Evolutionary conservation across 1,140 invertebrate species (phyloP).

Genomic region (Heliconius hermathena): DNA sequence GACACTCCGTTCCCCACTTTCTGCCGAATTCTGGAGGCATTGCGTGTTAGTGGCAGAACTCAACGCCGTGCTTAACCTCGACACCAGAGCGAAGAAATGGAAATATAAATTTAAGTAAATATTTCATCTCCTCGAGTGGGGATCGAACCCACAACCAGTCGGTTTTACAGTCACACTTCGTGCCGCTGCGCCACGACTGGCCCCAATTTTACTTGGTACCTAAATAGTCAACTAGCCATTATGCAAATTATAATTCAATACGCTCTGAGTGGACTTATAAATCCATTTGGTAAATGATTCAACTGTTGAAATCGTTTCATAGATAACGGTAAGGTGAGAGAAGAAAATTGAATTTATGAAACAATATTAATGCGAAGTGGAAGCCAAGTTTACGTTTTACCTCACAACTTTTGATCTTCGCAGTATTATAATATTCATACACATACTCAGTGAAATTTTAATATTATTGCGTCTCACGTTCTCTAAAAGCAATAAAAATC

Average conservation of each 20-base stretch:
- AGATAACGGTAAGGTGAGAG: not conserved
- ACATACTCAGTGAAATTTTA: constrained; percentile 66
- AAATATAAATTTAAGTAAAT: no score
- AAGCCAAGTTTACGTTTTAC: constrained; percentile 10
- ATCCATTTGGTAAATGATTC: no score
- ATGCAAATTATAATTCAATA: not conserved
- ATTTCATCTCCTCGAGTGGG: no score
- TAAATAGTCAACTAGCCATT: not conserved
- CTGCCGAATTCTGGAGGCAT: no score
- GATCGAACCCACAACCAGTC: no score
- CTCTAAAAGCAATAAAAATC: constrained; percentile 80
- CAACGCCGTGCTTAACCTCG: no score
- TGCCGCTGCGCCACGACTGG: no score
- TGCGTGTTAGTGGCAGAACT: no score
- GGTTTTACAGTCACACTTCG: no score
- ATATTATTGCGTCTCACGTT: constrained; percentile 76
- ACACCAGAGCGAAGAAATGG: no score
- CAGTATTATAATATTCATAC: constrained; percentile 35
- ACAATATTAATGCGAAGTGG: constrained; percentile 20
- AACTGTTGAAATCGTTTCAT: not conserved
- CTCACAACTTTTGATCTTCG: constrained; percentile 22
- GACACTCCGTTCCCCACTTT: no score
- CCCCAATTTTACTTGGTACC: no score
- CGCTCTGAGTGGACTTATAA: not conserved
- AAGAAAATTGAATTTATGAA: constrained; percentile 11